Percentiles rank a stretch among this genome's conserved stretches.
Evolutionary conservation across 2,113 vertebrate genomes (phyloP).

Genomic region (Onychostruthus taczanowskii): DNA sequence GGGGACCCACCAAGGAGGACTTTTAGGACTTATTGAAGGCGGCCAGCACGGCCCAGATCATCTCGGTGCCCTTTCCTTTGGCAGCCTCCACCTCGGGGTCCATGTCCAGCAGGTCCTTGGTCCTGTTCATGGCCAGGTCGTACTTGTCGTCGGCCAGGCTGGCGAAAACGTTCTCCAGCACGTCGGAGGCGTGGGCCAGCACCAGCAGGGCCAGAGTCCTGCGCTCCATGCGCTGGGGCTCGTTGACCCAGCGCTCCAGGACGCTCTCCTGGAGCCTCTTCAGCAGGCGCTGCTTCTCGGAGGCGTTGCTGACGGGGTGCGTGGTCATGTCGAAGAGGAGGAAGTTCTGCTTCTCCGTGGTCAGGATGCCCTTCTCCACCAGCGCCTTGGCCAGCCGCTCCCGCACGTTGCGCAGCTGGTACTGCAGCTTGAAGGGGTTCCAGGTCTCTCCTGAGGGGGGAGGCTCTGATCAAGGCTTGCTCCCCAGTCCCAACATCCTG

Average conservation of each 20-base stretch:
- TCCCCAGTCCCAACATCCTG: accelerated
- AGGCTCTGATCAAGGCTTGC: accelerated
- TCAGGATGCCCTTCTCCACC: conserved; percentile 86
- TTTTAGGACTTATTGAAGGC: conserved; percentile 79
- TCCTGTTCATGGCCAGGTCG: conserved; percentile 74
- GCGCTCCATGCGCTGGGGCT: conserved; percentile 78
- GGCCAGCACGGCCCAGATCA: conserved; percentile 86
- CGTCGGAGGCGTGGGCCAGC: conserved; percentile 79
- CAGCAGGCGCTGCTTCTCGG: conserved; percentile 81
- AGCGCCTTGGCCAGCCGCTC: conserved; percentile 84
- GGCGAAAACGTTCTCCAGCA: conserved; percentile 79
- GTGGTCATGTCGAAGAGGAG: conserved; percentile 88
- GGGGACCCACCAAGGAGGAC: no score
- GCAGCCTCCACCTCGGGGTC: conserved; percentile 78
- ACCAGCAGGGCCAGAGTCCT: conserved; percentile 78
- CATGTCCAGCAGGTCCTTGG: conserved; percentile 76
- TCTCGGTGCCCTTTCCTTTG: conserved; percentile 70
- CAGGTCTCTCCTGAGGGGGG: conserved; percentile 79
- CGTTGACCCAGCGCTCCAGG: conserved; percentile 81
- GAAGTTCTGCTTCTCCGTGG: conserved; percentile 87
- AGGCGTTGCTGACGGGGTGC: conserved; percentile 78
- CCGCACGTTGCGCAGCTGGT: conserved; percentile 82
- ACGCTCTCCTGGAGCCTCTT: conserved; percentile 77
- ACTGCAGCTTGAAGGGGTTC: conserved; percentile 88
- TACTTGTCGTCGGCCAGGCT: conserved; percentile 76